A percentile compares a stretch with the other conserved stretches of the same genome.
phyloP scores from a whole-genome alignment of 2,797 vertebrate genomes.

The Poecile montanus region DNA sequence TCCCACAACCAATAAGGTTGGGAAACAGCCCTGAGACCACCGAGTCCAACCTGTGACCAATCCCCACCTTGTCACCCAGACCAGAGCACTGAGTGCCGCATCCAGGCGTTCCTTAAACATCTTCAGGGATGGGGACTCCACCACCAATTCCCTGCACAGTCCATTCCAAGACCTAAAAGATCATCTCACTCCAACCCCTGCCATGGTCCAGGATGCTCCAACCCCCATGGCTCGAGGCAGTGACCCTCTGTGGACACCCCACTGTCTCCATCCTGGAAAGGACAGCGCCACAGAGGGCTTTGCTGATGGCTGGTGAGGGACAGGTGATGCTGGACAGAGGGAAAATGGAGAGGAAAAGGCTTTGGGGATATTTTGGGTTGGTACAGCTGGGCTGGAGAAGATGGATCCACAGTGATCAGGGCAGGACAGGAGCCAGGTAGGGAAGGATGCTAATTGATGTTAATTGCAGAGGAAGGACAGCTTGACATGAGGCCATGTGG shows the following conservation, averaged over 20 bases:
- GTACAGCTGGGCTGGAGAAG: neutral
- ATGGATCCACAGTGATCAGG: rapidly evolving
- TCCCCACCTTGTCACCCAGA: neutral
- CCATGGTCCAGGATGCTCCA: neutral
- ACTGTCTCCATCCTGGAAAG: rapidly evolving
- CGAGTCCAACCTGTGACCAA: neutral
- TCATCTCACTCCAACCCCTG: neutral
- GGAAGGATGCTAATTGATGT: neutral
- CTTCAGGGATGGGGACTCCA: neutral
- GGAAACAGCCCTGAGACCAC: neutral
- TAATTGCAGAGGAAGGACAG: neutral
- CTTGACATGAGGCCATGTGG: rapidly evolving
- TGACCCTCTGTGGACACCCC: neutral
- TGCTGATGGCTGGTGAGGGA: rapidly evolving
- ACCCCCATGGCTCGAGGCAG: neutral
- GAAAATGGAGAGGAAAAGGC: neutral
- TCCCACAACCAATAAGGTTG: rapidly evolving
- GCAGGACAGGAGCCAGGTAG: neutral
- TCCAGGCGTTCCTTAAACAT: rapidly evolving
- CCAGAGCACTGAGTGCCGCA: neutral
- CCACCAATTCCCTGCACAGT: neutral
- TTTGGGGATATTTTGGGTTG: neutral
- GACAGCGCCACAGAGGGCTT: neutral
- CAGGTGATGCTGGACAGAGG: too few relatives aligned
- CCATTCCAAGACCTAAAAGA: neutral